Conservation (phyloP, 1,140 invertebrate genomes). For the Mercenaria mercenaria region DNA sequence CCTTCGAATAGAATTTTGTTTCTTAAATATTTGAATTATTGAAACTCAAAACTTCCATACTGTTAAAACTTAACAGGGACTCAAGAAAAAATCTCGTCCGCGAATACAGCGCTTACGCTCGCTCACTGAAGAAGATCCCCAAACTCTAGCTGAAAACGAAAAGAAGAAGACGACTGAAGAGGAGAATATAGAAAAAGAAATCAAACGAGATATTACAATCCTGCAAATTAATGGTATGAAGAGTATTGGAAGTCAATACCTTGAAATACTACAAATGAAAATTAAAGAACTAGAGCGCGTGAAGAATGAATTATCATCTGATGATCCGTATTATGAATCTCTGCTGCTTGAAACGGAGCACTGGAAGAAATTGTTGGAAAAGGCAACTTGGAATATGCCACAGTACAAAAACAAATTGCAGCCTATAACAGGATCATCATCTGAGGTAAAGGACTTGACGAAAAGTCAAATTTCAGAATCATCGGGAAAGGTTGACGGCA, state of each 20-base stretch:
- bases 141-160: neutral
- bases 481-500: neutral
- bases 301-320: neutral
- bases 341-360: neutral
- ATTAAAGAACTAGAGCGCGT: neutral
- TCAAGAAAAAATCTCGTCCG: neutral
- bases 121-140: neutral
- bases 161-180: neutral
- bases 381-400: neutral
- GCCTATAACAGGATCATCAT: neutral
- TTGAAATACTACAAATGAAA: neutral
- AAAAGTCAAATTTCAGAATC: neutral
- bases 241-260: neutral
- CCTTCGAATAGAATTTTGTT: no score
- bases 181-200: neutral
- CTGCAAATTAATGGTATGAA: neutral
- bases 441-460: neutral
- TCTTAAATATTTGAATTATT: no score
- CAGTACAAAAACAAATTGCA: neutral
- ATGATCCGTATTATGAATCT: neutral
- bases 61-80: no score
- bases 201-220: neutral
- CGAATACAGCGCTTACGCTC: neutral
- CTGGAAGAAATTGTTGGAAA: neutral
- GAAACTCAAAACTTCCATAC: no score